Percentiles rank a stretch among this genome's conserved stretches.
Evolutionary conservation across 2,113 vertebrate genomes (phyloP).

Genomic region (Tyto alba): DNA sequence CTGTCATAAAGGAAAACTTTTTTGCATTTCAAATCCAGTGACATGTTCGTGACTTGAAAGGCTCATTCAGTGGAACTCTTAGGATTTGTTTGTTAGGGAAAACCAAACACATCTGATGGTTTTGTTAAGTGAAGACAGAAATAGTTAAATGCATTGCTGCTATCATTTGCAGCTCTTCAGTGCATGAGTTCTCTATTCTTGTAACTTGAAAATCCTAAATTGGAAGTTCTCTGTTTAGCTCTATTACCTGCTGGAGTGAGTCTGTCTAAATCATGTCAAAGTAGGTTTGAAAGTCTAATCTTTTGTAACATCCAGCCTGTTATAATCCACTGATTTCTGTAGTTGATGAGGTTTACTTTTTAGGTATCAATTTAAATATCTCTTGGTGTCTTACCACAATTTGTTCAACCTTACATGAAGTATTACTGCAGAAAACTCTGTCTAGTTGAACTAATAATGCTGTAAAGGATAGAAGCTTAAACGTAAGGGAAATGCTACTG

Average conservation of each 20-base stretch:
- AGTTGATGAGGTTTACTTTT: not conserved
- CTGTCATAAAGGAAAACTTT: not conserved
- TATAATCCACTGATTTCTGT: not conserved
- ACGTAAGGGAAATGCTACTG: not conserved
- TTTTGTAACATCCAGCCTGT: not conserved
- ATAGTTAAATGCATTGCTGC: too few relatives aligned
- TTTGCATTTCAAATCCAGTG: not conserved
- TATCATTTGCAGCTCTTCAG: not conserved
- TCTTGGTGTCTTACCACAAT: not conserved
- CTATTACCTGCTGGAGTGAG: not conserved
- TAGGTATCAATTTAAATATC: not conserved
- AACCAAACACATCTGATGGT: not conserved
- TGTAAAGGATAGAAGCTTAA: not conserved
- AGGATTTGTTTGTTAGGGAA: not conserved
- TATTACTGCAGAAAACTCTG: not conserved
- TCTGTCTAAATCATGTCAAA: not conserved
- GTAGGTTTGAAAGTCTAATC: not conserved
- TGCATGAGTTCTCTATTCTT: not conserved
- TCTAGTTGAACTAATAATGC: not conserved
- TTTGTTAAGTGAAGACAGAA: not conserved
- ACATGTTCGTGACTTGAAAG: not conserved
- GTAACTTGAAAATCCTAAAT: not conserved
- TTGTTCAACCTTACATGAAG: not conserved
- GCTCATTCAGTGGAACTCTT: not conserved
- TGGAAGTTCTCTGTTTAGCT: not conserved